Evolutionary conservation across 2,888 invertebrate genomes (phyloP).

Genomic region (Eudemis profundana): DNA sequence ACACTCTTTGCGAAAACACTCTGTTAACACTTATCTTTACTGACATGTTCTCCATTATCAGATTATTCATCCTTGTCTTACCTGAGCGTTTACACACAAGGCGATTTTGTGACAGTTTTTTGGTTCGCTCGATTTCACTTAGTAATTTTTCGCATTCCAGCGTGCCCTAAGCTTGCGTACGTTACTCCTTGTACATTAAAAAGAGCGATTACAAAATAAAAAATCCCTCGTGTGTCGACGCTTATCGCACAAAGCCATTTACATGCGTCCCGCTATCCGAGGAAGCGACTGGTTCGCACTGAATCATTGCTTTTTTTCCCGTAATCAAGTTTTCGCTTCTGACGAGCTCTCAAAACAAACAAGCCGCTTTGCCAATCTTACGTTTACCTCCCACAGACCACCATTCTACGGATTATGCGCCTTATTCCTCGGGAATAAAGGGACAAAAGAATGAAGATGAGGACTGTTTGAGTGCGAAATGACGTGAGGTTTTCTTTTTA

Average conservation of each 20-base stretch:
- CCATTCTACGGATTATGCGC: conserved; percentile 47
- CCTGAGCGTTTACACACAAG: neutral
- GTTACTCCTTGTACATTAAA: conserved; percentile 6
- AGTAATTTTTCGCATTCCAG: neutral
- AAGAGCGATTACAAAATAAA: conserved; percentile 22
- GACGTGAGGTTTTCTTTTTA: conserved; percentile 32
- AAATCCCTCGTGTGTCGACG: conserved; percentile 16
- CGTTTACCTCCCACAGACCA: conserved; percentile 51
- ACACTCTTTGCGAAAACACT: conserved; percentile 2
- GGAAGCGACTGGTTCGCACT: conserved; percentile 66
- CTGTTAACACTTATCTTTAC: conserved; percentile 12
- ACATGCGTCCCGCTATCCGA: conserved; percentile 80
- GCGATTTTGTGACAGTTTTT: neutral
- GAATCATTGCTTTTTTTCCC: conserved; percentile 74
- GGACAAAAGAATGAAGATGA: conserved; percentile 11
- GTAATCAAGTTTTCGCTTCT: conserved; percentile 75
- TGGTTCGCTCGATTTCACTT: neutral
- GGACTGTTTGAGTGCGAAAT: neutral
- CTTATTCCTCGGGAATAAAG: conserved; percentile 41
- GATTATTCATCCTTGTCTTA: conserved; percentile 23
- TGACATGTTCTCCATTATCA: conserved; percentile 12
- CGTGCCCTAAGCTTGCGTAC: neutral
- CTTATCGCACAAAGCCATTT: conserved; percentile 69
- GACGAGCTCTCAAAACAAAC: conserved; percentile 75
- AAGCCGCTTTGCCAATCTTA: conserved; percentile 61